Evolutionary conservation across 2,888 invertebrate genomes (phyloP), one percentile per base, ranked within the genome.

Genomic region (Heteromurus nitidus): DNA sequence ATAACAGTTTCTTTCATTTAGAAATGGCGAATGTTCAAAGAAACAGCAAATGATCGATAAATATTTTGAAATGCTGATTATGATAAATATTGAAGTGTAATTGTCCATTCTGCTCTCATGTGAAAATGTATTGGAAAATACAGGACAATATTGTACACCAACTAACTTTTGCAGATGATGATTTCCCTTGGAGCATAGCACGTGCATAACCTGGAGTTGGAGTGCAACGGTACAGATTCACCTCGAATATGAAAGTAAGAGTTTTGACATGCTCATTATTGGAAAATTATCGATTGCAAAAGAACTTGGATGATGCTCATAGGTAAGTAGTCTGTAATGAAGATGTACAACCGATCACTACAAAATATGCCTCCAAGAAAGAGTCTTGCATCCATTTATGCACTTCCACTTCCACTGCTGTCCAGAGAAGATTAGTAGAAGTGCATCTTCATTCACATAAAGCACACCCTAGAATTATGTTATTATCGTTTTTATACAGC

Each of bases 401-500:
- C 3, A 50, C 9, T 13, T 50, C n/a, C n/a, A 3, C n/a, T 13
- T 50, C 9, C 50, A n/a, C 5, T 50, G 50, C 5, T 50, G 13
- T n/a, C n/a, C 50, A 9, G n/a, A 50, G 5, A 13, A 50, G 50
- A 58, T 9, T 62, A 31, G n/a, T 18, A 62, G 62, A n/a, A n/a
- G n/a, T n/a, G n/a, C n/a, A n/a, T n/a, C n/a, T n/a, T n/a, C n/a
- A n/a, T n/a, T n/a, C n/a, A n/a, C n/a, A n/a, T n/a, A n/a, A n/a
- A n/a, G n/a, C n/a, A n/a, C n/a, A n/a, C n/a, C 62, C 31, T 62
- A 62, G 18, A 62, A 62, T 62, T 62, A 62, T 62, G 18, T 31
- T 22, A 62, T 31, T 58, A 58, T 58, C 58, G 13, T 24, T n/a
- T n/a, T 3, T 28, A 58, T 58, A 13, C 13, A 24, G 26, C 28